Base-by-base conservation (phyloP, 2,888 invertebrate species). In the Chrysolina americana region DNA sequence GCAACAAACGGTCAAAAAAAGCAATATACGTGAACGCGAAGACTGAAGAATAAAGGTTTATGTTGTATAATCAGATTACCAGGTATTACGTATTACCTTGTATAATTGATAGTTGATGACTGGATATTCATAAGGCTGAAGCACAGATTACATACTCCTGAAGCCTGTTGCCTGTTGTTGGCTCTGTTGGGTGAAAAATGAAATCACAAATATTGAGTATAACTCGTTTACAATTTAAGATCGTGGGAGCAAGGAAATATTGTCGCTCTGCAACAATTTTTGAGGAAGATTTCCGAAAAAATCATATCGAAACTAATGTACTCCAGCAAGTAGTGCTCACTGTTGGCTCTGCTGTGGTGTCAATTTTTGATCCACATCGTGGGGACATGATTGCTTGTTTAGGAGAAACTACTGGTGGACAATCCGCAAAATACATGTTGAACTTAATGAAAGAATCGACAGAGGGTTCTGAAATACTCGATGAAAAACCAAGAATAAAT, bases 361-460 rank as follows among this genome's bases (percentile, higher is more conserved):
- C 97, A 0, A 88, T 99, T 59, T 83, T 94, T 11, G 92, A 98
- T 89, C 99, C 99, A 9, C 89, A 90, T 73, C 90, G 95, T 76
- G 94, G 92, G 19, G 98, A 99, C 86, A 97, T 98, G 96, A 96
- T 99, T 80, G 97, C 98, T 23, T 95, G 96, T 79, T 91, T 98
- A 81, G 98, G 97, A 0, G 98, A 99, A 89, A 95, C 97, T 0
- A 96, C 98, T 11, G 98, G 93, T 41, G 81, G 77, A 59, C 21
- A 65, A 63, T 95, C 97, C 3, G 89, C 98, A 6, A 89, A 89
- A 76, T 90, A 92, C 82, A 95, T 98, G 89, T 89, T 91, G 69
- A 86, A 89, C 56, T 91, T 92, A 86, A 98, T 99, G 97, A 87
- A 92, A 78, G 88, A 90, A 63, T 94, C 94, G 71, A 87, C 91